Conservation (phyloP, 2,113 vertebrate species). For the Chamaea fasciata region DNA sequence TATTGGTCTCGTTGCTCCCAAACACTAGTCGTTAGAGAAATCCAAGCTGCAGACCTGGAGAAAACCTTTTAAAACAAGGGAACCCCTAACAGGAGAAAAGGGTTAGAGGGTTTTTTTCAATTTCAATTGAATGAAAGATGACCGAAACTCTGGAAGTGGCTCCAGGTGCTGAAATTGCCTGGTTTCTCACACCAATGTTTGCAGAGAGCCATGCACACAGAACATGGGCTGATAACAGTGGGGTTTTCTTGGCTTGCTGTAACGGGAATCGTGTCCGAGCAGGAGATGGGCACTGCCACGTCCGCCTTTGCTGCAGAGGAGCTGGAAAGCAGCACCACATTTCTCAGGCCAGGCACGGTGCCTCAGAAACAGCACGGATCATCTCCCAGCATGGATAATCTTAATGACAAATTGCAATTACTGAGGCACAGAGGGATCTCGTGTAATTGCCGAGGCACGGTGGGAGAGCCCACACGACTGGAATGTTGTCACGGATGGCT, state of each 20-base stretch:
- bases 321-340: fast-evolving
- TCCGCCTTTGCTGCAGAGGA: fast-evolving
- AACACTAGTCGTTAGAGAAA: neutral
- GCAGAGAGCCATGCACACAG: fast-evolving
- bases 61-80: neutral
- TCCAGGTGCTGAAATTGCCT: neutral
- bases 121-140: neutral
- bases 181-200: fast-evolving
- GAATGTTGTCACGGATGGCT: neutral
- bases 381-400: neutral
- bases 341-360: neutral
- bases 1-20: neutral
- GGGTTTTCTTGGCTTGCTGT: no score
- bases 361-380: fast-evolving
- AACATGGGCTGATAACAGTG: fast-evolving
- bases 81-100: neutral
- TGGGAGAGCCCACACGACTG: neutral
- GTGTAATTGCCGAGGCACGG: fast-evolving
- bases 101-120: neutral
- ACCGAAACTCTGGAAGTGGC: neutral
- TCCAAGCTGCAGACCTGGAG: neutral
- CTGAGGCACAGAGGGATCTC: neutral
- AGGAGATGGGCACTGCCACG: fast-evolving
- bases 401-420: neutral
- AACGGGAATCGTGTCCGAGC: neutral